Conservation (phyloP, 2,888 invertebrate genomes). For the Venustoraphidia nigricollis region DNA sequence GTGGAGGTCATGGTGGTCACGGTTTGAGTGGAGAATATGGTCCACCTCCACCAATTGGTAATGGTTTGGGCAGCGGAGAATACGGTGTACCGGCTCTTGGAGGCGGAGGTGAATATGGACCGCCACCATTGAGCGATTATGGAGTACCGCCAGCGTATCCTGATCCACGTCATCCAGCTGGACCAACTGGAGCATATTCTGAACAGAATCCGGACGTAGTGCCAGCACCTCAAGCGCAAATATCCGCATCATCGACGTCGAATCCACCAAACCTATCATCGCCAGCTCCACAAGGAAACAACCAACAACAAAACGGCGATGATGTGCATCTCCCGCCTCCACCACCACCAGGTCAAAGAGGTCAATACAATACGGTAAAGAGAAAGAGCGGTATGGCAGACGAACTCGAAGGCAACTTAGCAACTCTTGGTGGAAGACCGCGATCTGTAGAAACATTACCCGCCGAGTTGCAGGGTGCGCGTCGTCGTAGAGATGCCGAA, state of each 20-base stretch:
- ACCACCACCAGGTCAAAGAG: slow-evolving; percentile 65
- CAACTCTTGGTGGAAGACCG: slow-evolving; percentile 71
- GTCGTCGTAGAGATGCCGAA: slow-evolving; percentile 44
- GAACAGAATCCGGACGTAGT: slow-evolving; percentile 69
- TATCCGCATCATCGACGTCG: slow-evolving; percentile 48
- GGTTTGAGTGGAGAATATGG: slow-evolving; percentile 47
- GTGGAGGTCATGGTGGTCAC: slow-evolving; percentile 45
- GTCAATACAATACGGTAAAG: slow-evolving; percentile 69
- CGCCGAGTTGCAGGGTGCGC: slow-evolving; percentile 58
- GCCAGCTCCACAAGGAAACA: slow-evolving; percentile 37
- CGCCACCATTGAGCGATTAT: slow-evolving; percentile 50
- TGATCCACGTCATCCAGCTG: slow-evolving; percentile 76
- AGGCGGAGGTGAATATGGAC: slow-evolving; percentile 46
- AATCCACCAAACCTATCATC: slow-evolving; percentile 41
- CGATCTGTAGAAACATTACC: slow-evolving; percentile 75
- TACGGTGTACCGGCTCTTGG: slow-evolving; percentile 37
- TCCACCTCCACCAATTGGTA: slow-evolving; percentile 45
- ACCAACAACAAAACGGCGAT: slow-evolving; percentile 11
- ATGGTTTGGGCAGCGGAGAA: slow-evolving; percentile 43
- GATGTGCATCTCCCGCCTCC: slow-evolving; percentile 72
- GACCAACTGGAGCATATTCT: slow-evolving; percentile 67
- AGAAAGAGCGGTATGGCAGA: slow-evolving; percentile 52
- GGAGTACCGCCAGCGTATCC: slow-evolving; percentile 69
- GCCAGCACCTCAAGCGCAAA: slow-evolving; percentile 69
- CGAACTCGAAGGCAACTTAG: slow-evolving; percentile 58